A percentile compares a stretch with the other conserved stretches of the same genome.
Evolutionary conservation across 1,140 invertebrate species (phyloP).

Genomic region (Oncopeltus fasciatus): DNA sequence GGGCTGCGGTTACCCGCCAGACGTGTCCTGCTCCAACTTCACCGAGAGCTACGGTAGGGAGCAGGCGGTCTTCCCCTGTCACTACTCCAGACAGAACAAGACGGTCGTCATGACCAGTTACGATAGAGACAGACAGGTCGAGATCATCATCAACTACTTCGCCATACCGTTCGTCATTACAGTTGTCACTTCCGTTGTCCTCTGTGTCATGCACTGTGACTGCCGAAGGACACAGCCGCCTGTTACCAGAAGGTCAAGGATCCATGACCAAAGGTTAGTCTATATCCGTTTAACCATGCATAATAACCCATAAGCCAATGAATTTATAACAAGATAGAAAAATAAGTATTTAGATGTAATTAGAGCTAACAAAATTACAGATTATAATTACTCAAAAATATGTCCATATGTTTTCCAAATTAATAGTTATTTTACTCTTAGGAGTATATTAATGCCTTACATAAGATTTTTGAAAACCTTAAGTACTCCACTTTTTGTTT

Average conservation of each 20-base stretch:
- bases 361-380: too few species aligned
- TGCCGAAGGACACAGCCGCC: constrained; percentile 41
- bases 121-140: constrained; percentile 59
- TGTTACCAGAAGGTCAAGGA: constrained; percentile 35
- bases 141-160: constrained; percentile 63
- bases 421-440: too few species aligned
- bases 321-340: too few species aligned
- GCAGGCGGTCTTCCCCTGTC: constrained; percentile 64
- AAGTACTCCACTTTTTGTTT: too few species aligned
- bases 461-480: too few species aligned
- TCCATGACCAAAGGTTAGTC: constrained; percentile 31
- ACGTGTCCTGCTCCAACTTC: constrained; percentile 69
- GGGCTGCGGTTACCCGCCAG: constrained; percentile 78
- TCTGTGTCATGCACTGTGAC: constrained; percentile 73
- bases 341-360: too few species aligned
- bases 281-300: too few species aligned
- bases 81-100: constrained; percentile 65
- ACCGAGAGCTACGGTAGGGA: constrained; percentile 56
- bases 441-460: too few species aligned
- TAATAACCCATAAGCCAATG: too few species aligned
- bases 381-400: too few species aligned
- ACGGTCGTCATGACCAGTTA: constrained; percentile 66
- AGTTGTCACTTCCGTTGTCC: constrained; percentile 60
- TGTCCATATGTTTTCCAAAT: too few species aligned
- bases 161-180: constrained; percentile 67